Conservation (phyloP, 2,797 vertebrate genomes). For the Champsocephalus gunnari region DNA sequence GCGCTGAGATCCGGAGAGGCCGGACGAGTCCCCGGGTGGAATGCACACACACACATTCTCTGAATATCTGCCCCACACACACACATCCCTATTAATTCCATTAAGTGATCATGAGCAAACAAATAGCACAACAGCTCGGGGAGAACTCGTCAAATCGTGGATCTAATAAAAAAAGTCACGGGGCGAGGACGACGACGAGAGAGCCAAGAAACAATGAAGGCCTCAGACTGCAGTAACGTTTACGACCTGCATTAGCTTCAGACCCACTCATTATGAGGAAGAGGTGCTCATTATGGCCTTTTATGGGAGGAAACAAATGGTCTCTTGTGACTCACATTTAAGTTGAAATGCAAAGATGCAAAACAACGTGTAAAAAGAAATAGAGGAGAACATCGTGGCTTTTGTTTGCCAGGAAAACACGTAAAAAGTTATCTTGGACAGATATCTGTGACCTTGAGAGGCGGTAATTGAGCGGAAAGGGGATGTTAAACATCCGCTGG, state of each 20-base stretch:
- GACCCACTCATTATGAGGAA: constrained; percentile 41
- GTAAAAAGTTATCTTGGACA: constrained; percentile 69
- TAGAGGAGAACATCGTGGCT: constrained; percentile 18
- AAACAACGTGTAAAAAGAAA: constrained; percentile 53
- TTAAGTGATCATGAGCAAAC: constrained; percentile 69
- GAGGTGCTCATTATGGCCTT: constrained; percentile 71
- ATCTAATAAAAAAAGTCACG: constrained; percentile 56
- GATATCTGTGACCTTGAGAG: constrained; percentile 79
- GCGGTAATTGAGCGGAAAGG: constrained; percentile 78
- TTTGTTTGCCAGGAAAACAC: constrained; percentile 53
- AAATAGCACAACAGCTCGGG: constrained; percentile 62
- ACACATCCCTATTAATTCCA: constrained; percentile 54
- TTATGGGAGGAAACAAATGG: constrained; percentile 73
- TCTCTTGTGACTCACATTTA: constrained; percentile 62
- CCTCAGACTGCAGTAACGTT: constrained; percentile 61
- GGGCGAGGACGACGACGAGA: constrained; percentile 48
- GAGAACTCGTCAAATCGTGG: constrained; percentile 44
- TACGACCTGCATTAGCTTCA: constrained; percentile 50
- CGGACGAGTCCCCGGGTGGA: constrained; percentile 68
- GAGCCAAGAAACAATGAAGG: constrained; percentile 71
- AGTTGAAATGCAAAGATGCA: constrained; percentile 59
- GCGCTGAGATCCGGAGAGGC: constrained; percentile 82
- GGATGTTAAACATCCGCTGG: constrained; percentile 84
- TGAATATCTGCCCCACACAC: constrained; percentile 13
- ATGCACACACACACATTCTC: constrained; percentile 52